These are phyloP conservation scores for Lasiommata megera DNA, from an alignment of 2,888 invertebrate species.

Conservation along the genomic window DNA sequence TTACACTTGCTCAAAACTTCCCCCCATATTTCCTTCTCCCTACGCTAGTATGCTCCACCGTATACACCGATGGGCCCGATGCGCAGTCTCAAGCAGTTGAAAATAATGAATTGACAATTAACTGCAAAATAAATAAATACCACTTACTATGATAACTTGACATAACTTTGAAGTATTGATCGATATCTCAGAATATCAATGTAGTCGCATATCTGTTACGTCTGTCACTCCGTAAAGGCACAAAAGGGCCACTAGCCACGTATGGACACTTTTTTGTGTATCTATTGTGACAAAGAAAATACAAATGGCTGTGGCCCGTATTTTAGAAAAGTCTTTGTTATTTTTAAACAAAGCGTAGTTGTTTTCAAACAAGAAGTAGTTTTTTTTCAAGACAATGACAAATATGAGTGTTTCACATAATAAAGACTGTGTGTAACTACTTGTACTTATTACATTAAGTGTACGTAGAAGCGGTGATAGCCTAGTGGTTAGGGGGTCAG, in stretches of 20 bases:
- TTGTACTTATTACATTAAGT: neutral
- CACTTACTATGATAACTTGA: too few relatives aligned
- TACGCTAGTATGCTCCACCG: too few relatives aligned
- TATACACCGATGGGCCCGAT: too few relatives aligned
- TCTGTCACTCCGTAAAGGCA: neutral
- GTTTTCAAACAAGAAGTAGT: neutral
- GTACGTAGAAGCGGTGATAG: too few relatives aligned
- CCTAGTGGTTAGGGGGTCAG: too few relatives aligned
- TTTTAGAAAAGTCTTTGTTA: conserved; percentile 10
- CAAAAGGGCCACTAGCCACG: neutral
- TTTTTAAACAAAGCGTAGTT: conserved; percentile 1
- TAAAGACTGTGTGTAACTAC: neutral
- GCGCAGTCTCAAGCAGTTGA: too few relatives aligned
- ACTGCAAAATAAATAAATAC: too few relatives aligned
- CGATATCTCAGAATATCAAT: too few relatives aligned
- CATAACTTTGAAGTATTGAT: too few relatives aligned
- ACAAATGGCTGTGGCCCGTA: conserved; percentile 3
- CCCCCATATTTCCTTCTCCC: too few relatives aligned
- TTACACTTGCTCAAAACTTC: too few relatives aligned
- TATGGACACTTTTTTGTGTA: conserved; percentile 6
- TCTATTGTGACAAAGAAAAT: conserved; percentile 1
- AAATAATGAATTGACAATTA: too few relatives aligned
- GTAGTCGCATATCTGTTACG: neutral
- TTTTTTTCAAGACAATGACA: neutral
- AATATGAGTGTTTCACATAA: neutral